Base-by-base conservation (phyloP, 64 coral and sea anemone species). In the Montipora sp. region DNA sequence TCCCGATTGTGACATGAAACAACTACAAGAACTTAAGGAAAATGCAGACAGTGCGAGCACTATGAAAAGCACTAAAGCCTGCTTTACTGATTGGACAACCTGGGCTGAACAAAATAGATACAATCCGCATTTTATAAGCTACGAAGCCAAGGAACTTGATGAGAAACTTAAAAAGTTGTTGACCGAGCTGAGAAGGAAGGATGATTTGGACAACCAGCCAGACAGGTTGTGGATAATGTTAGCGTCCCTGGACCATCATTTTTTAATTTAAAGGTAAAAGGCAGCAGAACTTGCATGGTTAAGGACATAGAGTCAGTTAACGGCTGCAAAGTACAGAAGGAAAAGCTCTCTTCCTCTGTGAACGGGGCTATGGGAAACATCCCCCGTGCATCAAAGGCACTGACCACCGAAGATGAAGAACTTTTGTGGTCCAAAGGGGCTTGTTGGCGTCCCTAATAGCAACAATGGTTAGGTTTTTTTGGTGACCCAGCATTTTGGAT, bases 111-210 rank as follows among this genome's bases (percentile, higher is more conserved):
- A 80, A n/a, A 27, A 36, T 36, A 27, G 20, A 51, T 80, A 5
- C 21, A 23, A 27, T 51, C 15, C 78, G 14, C 21, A 51, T 80
- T 20, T 80, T 49, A 18, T 53, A 7, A 51, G 47, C 53, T 48
- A 80, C 53, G 78, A 80, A 80, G 78, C 78, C 47, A 53, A 80
- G 20, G 47, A 53, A 80, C 43, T 80, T 51, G 78, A 50, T 44
- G 78, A 48, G 53, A 80, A 49, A 27, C 19, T 47, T 0, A 0
- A 80, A 1, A 80, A 80, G 78, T 3, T 80, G n/a, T 80, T 80
- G 7, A 15, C 78, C 46, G 78, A 12, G 78, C 18, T 80, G 47
- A 48, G 78, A 51, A 36, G 2, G 36, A 80, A 80, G 71, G 71
- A 74, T 23, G 71, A 22, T 74, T 74, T 9, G 19, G 71, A 74